phyloP scores from a whole-genome alignment of 2,113 vertebrate species.

The Perca fluviatilis region DNA sequence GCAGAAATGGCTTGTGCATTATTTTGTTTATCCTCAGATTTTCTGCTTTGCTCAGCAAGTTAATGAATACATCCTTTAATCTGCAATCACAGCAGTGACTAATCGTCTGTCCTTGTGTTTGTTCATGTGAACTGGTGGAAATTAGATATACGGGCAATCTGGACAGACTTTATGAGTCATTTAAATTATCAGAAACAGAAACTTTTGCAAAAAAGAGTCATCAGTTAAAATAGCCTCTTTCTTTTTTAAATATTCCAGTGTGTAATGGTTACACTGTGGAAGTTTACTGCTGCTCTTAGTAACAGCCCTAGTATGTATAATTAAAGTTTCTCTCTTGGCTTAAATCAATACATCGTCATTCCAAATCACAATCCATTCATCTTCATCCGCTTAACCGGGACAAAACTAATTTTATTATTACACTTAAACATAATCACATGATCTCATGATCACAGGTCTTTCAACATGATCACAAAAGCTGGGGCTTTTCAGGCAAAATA shows the following conservation, averaged over 20 bases:
- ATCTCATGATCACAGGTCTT: neutral
- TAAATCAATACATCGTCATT: neutral
- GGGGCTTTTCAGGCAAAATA: neutral
- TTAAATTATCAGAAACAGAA: conserved; percentile 3
- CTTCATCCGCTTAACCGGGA: no score
- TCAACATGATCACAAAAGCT: neutral
- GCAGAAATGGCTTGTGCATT: neutral
- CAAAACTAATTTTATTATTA: neutral
- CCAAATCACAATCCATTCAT: neutral
- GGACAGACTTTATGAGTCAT: neutral
- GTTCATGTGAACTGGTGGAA: neutral
- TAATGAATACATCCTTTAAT: neutral
- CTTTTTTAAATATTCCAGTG: neutral
- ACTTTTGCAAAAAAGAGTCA: neutral
- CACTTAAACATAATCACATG: neutral
- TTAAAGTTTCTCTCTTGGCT: neutral
- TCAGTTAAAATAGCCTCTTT: neutral
- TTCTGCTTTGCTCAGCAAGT: neutral
- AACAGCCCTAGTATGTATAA: neutral
- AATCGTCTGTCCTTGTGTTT: neutral
- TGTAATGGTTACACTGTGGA: neutral
- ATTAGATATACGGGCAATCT: neutral
- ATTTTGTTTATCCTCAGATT: neutral
- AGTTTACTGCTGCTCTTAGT: neutral
- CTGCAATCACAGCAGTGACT: neutral